Conservation (phyloP, 2,888 invertebrate genomes). For the Timandra comae region DNA sequence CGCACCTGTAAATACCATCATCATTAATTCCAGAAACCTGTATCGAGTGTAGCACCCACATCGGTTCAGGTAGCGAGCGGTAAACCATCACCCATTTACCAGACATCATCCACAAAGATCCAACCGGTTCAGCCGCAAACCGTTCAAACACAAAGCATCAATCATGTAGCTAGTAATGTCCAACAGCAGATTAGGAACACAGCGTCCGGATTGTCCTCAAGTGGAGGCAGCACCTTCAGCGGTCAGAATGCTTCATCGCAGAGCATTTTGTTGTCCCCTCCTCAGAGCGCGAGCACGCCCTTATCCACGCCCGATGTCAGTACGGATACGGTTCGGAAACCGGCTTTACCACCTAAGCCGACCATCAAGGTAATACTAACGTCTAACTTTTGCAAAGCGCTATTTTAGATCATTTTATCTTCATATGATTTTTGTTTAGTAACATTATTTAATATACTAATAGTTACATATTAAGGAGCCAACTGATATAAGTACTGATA, state of each 20-base stretch:
- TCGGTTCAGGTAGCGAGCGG: constrained; percentile 80
- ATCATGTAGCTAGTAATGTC: constrained; percentile 68
- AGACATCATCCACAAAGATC: constrained; percentile 87
- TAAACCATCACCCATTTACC: constrained; percentile 86
- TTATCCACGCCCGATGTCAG: constrained; percentile 73
- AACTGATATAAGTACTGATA: too few relatives aligned
- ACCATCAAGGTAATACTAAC: constrained; percentile 69
- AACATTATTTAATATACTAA: too few relatives aligned
- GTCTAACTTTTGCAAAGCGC: background rate
- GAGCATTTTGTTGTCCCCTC: constrained; percentile 74
- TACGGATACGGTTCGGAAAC: constrained; percentile 79
- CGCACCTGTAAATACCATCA: constrained; percentile 68
- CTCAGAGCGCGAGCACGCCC: constrained; percentile 79
- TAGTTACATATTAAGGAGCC: too few relatives aligned
- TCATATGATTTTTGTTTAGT: too few relatives aligned
- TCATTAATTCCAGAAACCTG: constrained; percentile 85
- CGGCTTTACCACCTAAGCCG: constrained; percentile 90
- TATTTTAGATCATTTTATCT: too few relatives aligned
- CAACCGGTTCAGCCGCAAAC: constrained; percentile 88
- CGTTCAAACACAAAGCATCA: constrained; percentile 70
- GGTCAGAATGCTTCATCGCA: constrained; percentile 59
- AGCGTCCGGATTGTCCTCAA: constrained; percentile 66
- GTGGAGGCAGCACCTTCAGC: constrained; percentile 63
- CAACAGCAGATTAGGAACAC: constrained; percentile 75
- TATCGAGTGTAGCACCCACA: constrained; percentile 90